Conservation (phyloP, 2,888 invertebrate species). For the Drosophila borealis region DNA sequence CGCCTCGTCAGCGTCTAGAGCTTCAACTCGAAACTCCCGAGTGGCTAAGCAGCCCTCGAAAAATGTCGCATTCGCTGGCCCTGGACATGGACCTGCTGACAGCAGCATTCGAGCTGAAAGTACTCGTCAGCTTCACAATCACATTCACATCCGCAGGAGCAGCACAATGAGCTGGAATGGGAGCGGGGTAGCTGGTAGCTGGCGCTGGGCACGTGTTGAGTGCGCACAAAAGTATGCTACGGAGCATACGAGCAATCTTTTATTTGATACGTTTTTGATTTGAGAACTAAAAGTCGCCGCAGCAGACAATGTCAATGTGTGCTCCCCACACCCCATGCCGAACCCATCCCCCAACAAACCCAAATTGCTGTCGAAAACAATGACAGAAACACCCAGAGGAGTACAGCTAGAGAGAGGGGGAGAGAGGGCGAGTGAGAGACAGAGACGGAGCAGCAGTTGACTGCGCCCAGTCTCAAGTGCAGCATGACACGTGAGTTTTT, state of each 20-base stretch:
- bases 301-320: constrained; percentile 65
- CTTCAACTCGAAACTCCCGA: constrained; percentile 46
- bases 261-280: constrained; percentile 79
- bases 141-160: constrained; percentile 20
- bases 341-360: background rate
- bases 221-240: constrained; percentile 63
- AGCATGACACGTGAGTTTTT: constrained; percentile 72
- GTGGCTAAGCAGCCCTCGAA: constrained; percentile 34
- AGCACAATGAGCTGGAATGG: constrained; percentile 2
- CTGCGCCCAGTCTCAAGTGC: constrained; percentile 75
- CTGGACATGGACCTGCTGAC: constrained; percentile 39
- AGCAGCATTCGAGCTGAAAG: constrained; percentile 14
- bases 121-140: constrained; percentile 21
- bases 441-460: constrained; percentile 5
- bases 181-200: background rate
- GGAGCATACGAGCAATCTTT: constrained; percentile 60
- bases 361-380: constrained; percentile 61
- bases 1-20: constrained; percentile 33
- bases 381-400: constrained; percentile 30
- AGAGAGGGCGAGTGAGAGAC: constrained; percentile 6
- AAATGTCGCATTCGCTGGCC: constrained; percentile 11
- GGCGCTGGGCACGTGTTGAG: constrained; percentile 65
- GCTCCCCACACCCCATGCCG: background rate
- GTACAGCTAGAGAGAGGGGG: constrained; percentile 14
- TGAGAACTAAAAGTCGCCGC: constrained; percentile 56